Evolutionary conservation across 2,888 invertebrate genomes (phyloP).

Genomic region (Tuta absoluta): DNA sequence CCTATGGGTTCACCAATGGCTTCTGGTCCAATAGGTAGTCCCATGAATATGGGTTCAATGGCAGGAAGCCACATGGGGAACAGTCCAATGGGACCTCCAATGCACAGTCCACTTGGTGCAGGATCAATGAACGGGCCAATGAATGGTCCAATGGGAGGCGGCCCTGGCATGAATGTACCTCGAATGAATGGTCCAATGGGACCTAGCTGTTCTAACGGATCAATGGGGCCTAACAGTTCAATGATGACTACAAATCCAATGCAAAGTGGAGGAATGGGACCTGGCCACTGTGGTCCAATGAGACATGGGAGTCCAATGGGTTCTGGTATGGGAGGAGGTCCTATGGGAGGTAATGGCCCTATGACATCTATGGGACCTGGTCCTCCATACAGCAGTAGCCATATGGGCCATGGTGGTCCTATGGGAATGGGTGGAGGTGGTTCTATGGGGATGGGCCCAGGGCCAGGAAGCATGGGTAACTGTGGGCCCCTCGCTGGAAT

Average conservation of each 20-base stretch:
- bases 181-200: slow-evolving; percentile 81
- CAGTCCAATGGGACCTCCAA: slow-evolving; percentile 88
- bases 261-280: slow-evolving; percentile 76
- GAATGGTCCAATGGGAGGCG: slow-evolving; percentile 82
- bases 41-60: slow-evolving; percentile 86
- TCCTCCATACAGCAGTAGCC: slow-evolving; percentile 73
- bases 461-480: slow-evolving; percentile 74
- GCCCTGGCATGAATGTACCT: slow-evolving; percentile 80
- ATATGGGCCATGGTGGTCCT: slow-evolving; percentile 78
- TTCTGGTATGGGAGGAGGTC: slow-evolving; percentile 81
- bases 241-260: slow-evolving; percentile 80
- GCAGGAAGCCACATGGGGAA: slow-evolving; percentile 83
- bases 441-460: slow-evolving; percentile 75
- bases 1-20: slow-evolving; percentile 87
- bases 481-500: slow-evolving; percentile 77
- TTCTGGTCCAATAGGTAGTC: slow-evolving; percentile 86
- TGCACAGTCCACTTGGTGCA: slow-evolving; percentile 85
- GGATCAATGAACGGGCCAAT: slow-evolving; percentile 80
- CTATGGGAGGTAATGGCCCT: slow-evolving; percentile 78
- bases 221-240: slow-evolving; percentile 79
- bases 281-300: slow-evolving; percentile 79
- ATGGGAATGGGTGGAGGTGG: slow-evolving; percentile 77
- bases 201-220: slow-evolving; percentile 80
- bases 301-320: slow-evolving; percentile 80
- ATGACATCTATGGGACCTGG: slow-evolving; percentile 77